A percentile compares a stretch with the other conserved stretches of the same genome.
These are phyloP conservation scores for Ctenochaetus hawaiiensis DNA, from an alignment of 2,797 vertebrate genomes.

Conservation along the genomic window DNA sequence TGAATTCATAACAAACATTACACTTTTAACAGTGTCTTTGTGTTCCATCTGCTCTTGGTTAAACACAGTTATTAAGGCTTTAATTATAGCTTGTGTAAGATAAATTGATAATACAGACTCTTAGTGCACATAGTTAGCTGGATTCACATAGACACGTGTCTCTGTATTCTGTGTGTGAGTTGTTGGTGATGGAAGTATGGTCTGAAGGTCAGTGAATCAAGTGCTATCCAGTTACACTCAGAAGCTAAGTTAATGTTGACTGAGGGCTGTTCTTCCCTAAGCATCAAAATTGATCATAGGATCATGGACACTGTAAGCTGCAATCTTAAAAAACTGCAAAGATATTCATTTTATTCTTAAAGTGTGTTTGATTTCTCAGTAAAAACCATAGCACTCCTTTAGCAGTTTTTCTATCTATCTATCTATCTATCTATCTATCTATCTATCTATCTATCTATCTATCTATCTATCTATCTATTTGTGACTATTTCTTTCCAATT, in stretches of 20 bases:
- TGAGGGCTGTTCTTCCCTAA: constrained; percentile 12
- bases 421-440: no score
- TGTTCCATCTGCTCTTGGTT: neutral
- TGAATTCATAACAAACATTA: constrained; percentile 40
- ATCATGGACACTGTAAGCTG: neutral
- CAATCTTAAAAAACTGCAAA: neutral
- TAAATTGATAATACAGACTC: constrained; percentile 17
- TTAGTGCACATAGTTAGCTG: constrained; percentile 1
- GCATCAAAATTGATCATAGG: constrained; percentile 20
- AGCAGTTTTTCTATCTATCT: neutral
- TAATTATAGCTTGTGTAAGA: neutral
- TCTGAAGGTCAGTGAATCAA: constrained; percentile 61
- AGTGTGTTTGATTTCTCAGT: neutral
- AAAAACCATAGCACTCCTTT: no score
- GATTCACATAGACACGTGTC: neutral
- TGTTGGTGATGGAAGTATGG: constrained; percentile 7
- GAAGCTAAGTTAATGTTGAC: constrained; percentile 29
- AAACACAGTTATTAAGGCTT: neutral
- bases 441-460: no score
- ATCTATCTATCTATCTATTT: no score
- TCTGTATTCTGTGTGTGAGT: constrained; percentile 4
- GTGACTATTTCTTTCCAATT: no score
- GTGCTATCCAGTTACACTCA: constrained; percentile 45
- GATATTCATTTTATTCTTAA: neutral
- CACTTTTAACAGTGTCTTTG: neutral